Base-by-base conservation (phyloP, 2,888 invertebrate genomes). In the Magallana nippona region DNA sequence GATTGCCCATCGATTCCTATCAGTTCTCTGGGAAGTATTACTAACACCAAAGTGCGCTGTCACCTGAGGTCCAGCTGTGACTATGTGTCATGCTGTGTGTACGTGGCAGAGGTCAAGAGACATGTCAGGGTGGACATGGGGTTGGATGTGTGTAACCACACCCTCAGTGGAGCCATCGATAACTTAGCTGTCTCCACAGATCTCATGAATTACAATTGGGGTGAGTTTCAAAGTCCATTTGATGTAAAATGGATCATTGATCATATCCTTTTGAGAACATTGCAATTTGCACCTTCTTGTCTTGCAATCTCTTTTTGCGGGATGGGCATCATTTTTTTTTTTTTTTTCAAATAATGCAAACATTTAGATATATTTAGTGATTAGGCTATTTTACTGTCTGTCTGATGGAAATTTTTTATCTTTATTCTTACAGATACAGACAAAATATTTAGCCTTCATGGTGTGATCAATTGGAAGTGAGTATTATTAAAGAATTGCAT, bases 141-240 rank as follows among this genome's bases (percentile, higher is more conserved):
- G 17, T 22, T 89, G 19, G 85, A 86, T 55, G 78, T 87, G 2
- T 89, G 89, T 80, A 82, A 82, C 44, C 88, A 88, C 71, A 58
- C 55, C 11, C 63, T 89, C 82, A 82, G 62, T 13, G 84, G 85
- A 17, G 63, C 80, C 22, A 63, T 88, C 15, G 89, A 87, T 60
- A 86, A 86, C 62, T 80, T 87, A 10, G 55, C 85, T 2, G 83
- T 84, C n/a, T 83, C 86, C 11, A 82, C 85, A 55, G 82, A 84
- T 22, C 81, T 90, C 2, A 84, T 86, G 11, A 82, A 85, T 22
- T 89, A 87, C 78, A 79, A 78, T 60, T 90, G 87, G 88, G 89
- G 89, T 88, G 84, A 78, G 84, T 82, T 11, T 19, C 32, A 71
- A 22, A 63, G 19, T 63, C 15, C 71, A 44, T 44, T 8, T 44